Conservation (phyloP, 2,888 invertebrate genomes). For the Chirona hameri region DNA sequence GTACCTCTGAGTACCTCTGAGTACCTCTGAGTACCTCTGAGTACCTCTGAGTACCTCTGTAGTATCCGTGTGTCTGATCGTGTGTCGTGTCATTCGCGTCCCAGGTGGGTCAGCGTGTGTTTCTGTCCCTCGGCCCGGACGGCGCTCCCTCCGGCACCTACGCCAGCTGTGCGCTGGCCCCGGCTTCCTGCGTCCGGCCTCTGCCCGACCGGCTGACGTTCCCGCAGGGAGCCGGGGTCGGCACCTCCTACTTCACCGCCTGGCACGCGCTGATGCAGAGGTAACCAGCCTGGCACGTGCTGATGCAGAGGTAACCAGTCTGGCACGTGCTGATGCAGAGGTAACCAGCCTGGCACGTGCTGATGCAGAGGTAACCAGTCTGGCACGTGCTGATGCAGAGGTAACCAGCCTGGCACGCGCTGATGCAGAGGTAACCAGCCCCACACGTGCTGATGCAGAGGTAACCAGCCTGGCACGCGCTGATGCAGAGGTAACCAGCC, state of each 20-base stretch:
- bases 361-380: no score
- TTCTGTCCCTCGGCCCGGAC: constrained; percentile 39
- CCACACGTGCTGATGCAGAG: no score
- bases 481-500: no score
- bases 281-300: constrained; percentile 43
- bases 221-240: constrained; percentile 55
- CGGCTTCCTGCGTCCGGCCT: constrained; percentile 45
- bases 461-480: no score
- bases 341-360: background rate
- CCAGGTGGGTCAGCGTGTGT: constrained; percentile 41
- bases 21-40: no score
- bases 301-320: background rate
- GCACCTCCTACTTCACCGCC: constrained; percentile 56
- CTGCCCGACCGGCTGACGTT: constrained; percentile 47
- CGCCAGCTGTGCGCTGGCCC: constrained; percentile 48
- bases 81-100: no score
- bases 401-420: no score
- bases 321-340: background rate
- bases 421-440: no score
- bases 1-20: no score
- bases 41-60: no score
- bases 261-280: constrained; percentile 51
- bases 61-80: no score
- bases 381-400: no score
- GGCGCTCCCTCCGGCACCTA: constrained; percentile 46